Percentiles rank a stretch among this genome's conserved stretches.
Conservation (phyloP, 2,888 invertebrate genomes). For the Aphodius granarius region DNA sequence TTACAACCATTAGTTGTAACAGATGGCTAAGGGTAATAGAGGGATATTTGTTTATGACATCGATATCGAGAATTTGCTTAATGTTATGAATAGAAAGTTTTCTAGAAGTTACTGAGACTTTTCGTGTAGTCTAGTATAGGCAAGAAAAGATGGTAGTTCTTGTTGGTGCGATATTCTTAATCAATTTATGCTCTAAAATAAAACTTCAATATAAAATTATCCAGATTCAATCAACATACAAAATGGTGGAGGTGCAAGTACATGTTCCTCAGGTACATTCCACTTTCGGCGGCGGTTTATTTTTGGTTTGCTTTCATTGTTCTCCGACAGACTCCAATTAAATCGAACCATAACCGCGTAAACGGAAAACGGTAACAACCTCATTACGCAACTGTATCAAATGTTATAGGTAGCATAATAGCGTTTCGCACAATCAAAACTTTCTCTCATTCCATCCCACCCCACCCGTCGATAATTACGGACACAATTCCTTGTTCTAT, state of each 20-base stretch:
- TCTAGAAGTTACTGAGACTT: too few species aligned
- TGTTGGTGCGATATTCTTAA: too few species aligned
- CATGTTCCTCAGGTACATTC: neutral
- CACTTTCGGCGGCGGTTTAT: neutral
- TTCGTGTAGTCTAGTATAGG: too few species aligned
- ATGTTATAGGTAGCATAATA: neutral
- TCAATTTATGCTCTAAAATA: too few species aligned
- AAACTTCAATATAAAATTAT: neutral
- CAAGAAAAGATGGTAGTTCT: too few species aligned
- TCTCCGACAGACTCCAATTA: neutral
- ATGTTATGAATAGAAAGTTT: too few species aligned
- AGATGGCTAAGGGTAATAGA: too few species aligned
- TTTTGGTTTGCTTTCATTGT: neutral
- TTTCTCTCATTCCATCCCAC: neutral
- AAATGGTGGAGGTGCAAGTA: neutral
- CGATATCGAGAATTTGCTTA: too few species aligned
- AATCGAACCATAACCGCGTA: neutral
- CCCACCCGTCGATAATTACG: neutral
- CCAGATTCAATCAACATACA: neutral
- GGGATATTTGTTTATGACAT: too few species aligned
- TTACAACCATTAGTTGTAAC: too few species aligned
- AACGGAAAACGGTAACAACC: neutral
- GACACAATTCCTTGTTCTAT: neutral
- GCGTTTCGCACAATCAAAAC: neutral
- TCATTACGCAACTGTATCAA: neutral